A percentile compares a stretch with the other conserved stretches of the same genome.
phyloP scores from a whole-genome alignment of 1,140 invertebrate species.

The Listronotus bonariensis region DNA sequence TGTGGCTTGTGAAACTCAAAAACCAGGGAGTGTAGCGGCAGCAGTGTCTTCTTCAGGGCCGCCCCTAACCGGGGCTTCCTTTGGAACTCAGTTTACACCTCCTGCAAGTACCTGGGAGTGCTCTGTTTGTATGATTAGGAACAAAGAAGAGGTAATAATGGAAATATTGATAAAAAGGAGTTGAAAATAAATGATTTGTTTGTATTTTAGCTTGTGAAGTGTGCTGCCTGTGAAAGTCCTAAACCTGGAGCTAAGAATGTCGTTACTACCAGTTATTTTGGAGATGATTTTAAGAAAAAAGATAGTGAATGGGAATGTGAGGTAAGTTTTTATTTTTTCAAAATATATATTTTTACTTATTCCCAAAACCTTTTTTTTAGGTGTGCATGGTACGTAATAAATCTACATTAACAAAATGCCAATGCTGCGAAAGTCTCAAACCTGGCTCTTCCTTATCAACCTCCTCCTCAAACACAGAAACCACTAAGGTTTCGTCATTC shows the following conservation, averaged over 20 bases:
- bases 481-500: slow-evolving; percentile 37
- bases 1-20: slow-evolving; percentile 64
- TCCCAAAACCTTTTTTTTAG: not conserved
- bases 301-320: slow-evolving; percentile 55
- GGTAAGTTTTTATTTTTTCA: slow-evolving; percentile 13
- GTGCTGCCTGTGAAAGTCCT: slow-evolving; percentile 8
- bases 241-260: not conserved
- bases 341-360: slow-evolving; percentile 5
- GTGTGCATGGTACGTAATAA: slow-evolving; percentile 65
- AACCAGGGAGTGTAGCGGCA: slow-evolving; percentile 33
- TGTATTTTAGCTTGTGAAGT: slow-evolving; percentile 1
- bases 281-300: slow-evolving; percentile 43
- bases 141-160: slow-evolving; percentile 58
- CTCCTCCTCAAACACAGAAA: not conserved
- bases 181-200: not conserved
- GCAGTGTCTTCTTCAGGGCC: slow-evolving; percentile 16
- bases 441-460: slow-evolving; percentile 36
- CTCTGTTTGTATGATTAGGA: slow-evolving; percentile 66
- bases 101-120: slow-evolving; percentile 65
- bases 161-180: not conserved
- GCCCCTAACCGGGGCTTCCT: not conserved
- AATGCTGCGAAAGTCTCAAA: slow-evolving; percentile 57
- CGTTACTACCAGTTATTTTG: slow-evolving; percentile 17
- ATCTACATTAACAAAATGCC: slow-evolving; percentile 57
- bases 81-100: slow-evolving; percentile 44